Evolutionary conservation across 2,113 vertebrate genomes (phyloP).

Genomic region (Cyphotilapia sp.): DNA sequence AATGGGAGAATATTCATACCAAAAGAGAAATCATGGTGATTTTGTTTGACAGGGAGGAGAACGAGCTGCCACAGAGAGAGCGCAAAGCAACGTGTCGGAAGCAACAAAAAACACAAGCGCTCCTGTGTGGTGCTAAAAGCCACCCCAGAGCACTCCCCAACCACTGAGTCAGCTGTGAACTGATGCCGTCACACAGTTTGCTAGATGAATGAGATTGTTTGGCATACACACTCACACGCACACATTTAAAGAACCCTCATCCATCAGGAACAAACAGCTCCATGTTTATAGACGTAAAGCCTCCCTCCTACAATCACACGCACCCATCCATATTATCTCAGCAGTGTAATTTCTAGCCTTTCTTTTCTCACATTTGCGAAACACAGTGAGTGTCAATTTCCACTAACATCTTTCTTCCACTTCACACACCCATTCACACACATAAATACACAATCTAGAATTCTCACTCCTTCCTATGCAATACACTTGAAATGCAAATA

Average conservation of each 20-base stretch:
- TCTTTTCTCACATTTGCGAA: background rate
- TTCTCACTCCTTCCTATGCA: background rate
- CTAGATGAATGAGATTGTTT: slow-evolving; percentile 13
- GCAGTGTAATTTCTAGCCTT: background rate
- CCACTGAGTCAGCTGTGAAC: slow-evolving; percentile 21
- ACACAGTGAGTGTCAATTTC: background rate
- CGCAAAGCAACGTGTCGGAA: background rate
- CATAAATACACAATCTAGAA: background rate
- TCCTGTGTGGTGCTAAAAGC: slow-evolving; percentile 13
- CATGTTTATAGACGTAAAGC: background rate
- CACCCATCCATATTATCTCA: background rate
- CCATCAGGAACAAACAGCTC: background rate
- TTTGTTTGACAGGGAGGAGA: slow-evolving; percentile 33
- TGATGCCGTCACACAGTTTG: background rate
- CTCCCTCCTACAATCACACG: background rate
- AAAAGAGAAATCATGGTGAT: background rate
- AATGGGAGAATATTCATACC: background rate
- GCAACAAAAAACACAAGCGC: slow-evolving; percentile 17
- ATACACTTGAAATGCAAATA: background rate
- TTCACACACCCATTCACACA: background rate
- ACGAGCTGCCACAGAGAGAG: slow-evolving; percentile 5
- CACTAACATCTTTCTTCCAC: background rate
- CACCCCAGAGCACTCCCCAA: background rate
- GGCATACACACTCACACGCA: background rate
- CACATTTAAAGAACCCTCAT: background rate